These are phyloP conservation scores for Antheraea pernyi DNA, from an alignment of 1,140 invertebrate species.

Conservation along the genomic window DNA sequence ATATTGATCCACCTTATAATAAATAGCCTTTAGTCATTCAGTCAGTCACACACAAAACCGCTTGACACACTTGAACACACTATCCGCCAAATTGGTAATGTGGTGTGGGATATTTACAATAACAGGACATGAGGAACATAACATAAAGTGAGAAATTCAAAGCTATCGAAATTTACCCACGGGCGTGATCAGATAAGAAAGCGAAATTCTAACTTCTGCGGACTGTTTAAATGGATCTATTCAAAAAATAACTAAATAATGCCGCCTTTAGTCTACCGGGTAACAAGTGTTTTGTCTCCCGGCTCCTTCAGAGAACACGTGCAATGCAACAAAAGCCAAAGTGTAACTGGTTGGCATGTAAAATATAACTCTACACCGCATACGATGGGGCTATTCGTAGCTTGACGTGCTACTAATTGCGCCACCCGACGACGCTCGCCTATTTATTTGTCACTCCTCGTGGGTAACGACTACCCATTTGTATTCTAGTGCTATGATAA, in stretches of 20 bases:
- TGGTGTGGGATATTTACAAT: too few species aligned
- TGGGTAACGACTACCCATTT: slow-evolving; percentile 20
- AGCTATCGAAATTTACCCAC: too few species aligned
- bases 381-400: neutral
- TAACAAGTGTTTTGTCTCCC: neutral
- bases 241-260: slow-evolving; percentile 1
- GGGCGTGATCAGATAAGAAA: neutral
- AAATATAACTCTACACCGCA: neutral
- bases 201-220: neutral
- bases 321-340: neutral
- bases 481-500: neutral
- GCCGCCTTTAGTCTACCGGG: neutral
- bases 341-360: neutral
- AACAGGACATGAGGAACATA: too few species aligned
- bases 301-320: neutral
- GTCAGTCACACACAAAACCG: too few species aligned
- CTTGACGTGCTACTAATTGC: slow-evolving; percentile 40
- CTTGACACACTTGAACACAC: too few species aligned
- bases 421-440: slow-evolving; percentile 43
- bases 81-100: too few species aligned
- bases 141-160: too few species aligned
- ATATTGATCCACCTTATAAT: too few species aligned
- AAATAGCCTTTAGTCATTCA: too few species aligned
- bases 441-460: slow-evolving; percentile 21
- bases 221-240: neutral